A percentile compares a stretch with the other conserved stretches of the same genome.
phyloP scores from a whole-genome alignment of 2,113 vertebrate species.

The Ovibos moschatus region DNA sequence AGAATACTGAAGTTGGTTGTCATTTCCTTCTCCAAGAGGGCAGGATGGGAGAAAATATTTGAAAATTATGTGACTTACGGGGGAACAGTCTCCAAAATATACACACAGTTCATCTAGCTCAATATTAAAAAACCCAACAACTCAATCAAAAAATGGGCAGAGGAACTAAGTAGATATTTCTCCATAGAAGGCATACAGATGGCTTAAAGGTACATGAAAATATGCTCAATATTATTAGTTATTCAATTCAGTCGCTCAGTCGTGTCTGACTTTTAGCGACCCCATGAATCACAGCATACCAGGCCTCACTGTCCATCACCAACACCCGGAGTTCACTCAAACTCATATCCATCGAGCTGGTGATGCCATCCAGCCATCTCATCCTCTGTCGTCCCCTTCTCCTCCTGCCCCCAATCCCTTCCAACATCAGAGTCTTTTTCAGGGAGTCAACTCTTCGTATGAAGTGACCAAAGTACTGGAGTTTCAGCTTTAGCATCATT shows the following conservation, averaged over 20 bases:
- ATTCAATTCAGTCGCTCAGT: not conserved
- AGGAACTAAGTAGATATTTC: not conserved
- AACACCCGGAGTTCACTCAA: too few species aligned
- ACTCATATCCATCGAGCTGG: too few species aligned
- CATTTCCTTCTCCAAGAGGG: not conserved
- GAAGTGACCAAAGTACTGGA: too few species aligned
- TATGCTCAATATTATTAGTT: not conserved
- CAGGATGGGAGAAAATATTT: not conserved
- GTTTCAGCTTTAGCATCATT: too few species aligned
- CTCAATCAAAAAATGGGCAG: not conserved
- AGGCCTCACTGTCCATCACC: too few species aligned
- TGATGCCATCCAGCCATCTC: too few species aligned
- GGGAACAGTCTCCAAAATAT: not conserved
- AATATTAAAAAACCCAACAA: not conserved
- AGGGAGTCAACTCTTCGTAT: accelerated
- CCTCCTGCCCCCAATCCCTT: too few species aligned
- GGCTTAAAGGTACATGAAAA: not conserved
- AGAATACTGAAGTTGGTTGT: not conserved
- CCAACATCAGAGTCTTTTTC: too few species aligned
- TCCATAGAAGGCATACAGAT: not conserved
- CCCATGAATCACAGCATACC: too few species aligned
- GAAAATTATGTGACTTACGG: not conserved
- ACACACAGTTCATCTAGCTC: not conserved
- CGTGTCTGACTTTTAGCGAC: too few species aligned
- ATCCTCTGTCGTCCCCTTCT: too few species aligned